Evolutionary conservation across 2,797 vertebrate species (phyloP), one percentile per base, ranked within the genome.

Genomic region (Corythornis leucogaster): DNA sequence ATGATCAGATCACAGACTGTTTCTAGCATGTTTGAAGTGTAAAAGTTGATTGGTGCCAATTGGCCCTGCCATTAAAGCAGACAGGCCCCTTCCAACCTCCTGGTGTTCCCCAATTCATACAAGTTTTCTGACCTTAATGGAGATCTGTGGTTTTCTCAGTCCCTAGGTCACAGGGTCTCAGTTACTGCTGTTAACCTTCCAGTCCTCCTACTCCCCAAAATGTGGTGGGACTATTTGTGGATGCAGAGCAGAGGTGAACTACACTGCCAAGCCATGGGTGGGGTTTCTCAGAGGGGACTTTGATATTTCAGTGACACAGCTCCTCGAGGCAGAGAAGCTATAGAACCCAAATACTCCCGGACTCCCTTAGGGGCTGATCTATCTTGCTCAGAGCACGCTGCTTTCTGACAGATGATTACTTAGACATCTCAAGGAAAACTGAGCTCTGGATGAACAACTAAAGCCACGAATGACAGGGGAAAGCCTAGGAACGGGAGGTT

Each of bases 1-100:
- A 4, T 15, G 50, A 76, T 57, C 7, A 35, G 6, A 26, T 46
- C 9, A 67, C 30, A 45, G 30, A 17, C 5, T 30, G 31, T n/a
- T 91, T 82, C 58, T 4, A 35, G 40, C 16, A 11, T 14, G 25
- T 71, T 81, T 86, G 31, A 82, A 76, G 26, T 26, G 22, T n/a
- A 59, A 59, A 76, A 17, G 43, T 1, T 62, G 26, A 18, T 58
- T 85, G 30, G 14, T 2, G 7, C 26, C 35, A 24, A 58, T 30
- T 0, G 2, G 22, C 40, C 11, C 28, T 31, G 25, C 9, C 8
- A 18, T 35, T 3, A 5, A 35, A 68, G 35, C n/a, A 35, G 2
- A 50, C 4, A 22, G 53, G 5, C 15, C n/a, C 67, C 78, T 69
- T 50, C 14, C 48, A 83, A 25, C 6, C 33, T 62, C 62, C 46